Evolutionary conservation across 2,888 invertebrate species (phyloP).

Genomic region (Erebia aethiops): DNA sequence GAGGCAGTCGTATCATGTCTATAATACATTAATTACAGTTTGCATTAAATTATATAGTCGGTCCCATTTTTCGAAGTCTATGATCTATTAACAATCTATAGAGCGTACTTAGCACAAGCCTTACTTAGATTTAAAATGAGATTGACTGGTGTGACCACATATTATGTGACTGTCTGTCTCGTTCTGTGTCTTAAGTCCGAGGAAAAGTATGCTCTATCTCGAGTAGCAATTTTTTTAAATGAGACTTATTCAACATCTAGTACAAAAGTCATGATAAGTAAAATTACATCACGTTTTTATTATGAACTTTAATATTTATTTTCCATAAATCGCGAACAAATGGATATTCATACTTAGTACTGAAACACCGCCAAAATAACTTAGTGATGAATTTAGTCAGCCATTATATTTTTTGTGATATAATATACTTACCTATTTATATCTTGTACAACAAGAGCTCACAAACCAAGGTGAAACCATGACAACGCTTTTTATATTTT

Average conservation of each 20-base stretch:
- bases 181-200: too few relatives aligned
- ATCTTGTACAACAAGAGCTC: conserved; percentile 32
- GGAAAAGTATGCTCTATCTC: background rate
- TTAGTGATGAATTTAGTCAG: conserved; percentile 7
- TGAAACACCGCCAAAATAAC: background rate
- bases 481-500: conserved; percentile 30
- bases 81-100: too few relatives aligned
- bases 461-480: conserved; percentile 24
- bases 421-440: background rate
- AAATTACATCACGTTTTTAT: background rate
- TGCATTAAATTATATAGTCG: too few relatives aligned
- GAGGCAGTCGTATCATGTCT: too few relatives aligned
- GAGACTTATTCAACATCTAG: background rate
- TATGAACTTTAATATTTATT: background rate
- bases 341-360: too few relatives aligned
- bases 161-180: too few relatives aligned
- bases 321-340: too few relatives aligned
- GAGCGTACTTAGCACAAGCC: too few relatives aligned
- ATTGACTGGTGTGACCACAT: too few relatives aligned
- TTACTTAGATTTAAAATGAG: too few relatives aligned
- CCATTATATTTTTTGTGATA: conserved; percentile 23
- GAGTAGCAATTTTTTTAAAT: background rate
- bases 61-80: too few relatives aligned
- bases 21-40: too few relatives aligned
- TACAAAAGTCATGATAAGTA: background rate